Percentiles rank a stretch among this genome's conserved stretches.
Conservation (phyloP, 2,113 vertebrate species). For the Myiozetetes cayanensis region DNA sequence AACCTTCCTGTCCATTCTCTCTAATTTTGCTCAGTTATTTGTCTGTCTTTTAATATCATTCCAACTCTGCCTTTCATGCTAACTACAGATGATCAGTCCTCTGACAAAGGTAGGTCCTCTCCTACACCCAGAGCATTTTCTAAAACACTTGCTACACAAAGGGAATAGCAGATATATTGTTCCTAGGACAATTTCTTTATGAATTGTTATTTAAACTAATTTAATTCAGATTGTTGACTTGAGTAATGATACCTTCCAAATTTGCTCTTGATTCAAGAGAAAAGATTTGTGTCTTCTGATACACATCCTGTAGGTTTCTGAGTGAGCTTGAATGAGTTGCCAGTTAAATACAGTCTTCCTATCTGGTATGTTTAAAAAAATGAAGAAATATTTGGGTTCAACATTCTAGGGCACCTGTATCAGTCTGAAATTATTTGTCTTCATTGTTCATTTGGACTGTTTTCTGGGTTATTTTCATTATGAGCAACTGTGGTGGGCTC, state of each 20-base stretch:
- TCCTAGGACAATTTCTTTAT: neutral
- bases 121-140: neutral
- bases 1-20: neutral
- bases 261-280: neutral
- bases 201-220: neutral
- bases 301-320: neutral
- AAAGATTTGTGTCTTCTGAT: neutral
- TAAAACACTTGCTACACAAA: neutral
- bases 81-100: constrained; percentile 87
- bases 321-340: neutral
- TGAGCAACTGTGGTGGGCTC: neutral
- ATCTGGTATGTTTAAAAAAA: neutral
- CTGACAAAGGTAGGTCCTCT: constrained; percentile 87
- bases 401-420: neutral
- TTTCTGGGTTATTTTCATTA: neutral
- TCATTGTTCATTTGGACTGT: neutral
- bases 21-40: neutral
- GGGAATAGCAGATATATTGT: neutral
- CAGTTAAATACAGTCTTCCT: neutral
- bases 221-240: neutral
- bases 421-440: neutral
- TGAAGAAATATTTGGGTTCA: neutral
- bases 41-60: constrained; percentile 56
- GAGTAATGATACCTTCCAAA: neutral
- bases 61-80: constrained; percentile 81